Percentiles rank a stretch among this genome's conserved stretches.
These are phyloP conservation scores for Drosophila pruinosa DNA, from an alignment of 1,140 invertebrate species.

Conservation along the genomic window DNA sequence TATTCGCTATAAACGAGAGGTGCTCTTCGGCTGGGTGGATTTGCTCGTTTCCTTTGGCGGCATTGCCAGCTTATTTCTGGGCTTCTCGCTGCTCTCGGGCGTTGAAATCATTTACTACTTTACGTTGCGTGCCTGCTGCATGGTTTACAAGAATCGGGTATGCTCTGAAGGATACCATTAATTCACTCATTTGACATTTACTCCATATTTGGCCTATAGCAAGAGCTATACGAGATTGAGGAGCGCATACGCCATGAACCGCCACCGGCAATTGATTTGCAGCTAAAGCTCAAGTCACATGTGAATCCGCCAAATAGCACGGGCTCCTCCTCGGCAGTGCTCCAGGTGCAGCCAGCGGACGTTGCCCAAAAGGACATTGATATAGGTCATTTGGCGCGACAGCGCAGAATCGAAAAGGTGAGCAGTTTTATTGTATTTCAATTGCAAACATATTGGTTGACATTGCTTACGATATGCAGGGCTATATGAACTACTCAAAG, in stretches of 20 bases:
- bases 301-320: conserved; percentile 3
- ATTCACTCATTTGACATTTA: neutral
- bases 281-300: conserved; percentile 52
- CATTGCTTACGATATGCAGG: conserved; percentile 21
- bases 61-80: conserved; percentile 90
- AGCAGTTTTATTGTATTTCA: neutral
- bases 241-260: conserved; percentile 66
- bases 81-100: conserved; percentile 88
- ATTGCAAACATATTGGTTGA: neutral
- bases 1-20: conserved; percentile 89
- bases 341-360: conserved; percentile 45
- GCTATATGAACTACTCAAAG: conserved; percentile 58
- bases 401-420: conserved; percentile 61
- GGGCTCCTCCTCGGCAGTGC: conserved; percentile 25
- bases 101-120: conserved; percentile 90
- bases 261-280: conserved; percentile 67
- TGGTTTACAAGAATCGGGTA: conserved; percentile 83
- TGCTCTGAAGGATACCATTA: neutral
- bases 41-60: conserved; percentile 85
- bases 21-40: conserved; percentile 91
- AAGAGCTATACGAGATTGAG: conserved; percentile 78
- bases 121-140: conserved; percentile 87
- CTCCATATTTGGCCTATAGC: conserved; percentile 23
- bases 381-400: conserved; percentile 18
- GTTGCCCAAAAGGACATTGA: neutral